Conservation (phyloP, 2,888 invertebrate genomes). For the Cerceris ruficornis region DNA sequence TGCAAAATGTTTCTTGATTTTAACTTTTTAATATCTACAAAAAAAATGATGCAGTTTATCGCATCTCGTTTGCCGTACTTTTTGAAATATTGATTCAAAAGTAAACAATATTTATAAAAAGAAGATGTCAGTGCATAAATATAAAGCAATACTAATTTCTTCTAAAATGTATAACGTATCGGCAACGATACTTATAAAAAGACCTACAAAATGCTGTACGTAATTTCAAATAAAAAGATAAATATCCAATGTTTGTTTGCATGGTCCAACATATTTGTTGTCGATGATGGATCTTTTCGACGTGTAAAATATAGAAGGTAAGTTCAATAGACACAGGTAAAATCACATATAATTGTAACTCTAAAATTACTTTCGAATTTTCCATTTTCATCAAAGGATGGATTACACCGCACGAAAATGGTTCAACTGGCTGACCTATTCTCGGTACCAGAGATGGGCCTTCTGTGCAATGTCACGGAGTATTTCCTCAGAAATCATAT, state of each 20-base stretch:
- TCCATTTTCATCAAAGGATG: constrained; percentile 66
- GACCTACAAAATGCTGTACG: neutral
- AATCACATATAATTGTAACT: neutral
- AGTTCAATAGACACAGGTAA: constrained; percentile 35
- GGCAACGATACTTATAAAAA: no score
- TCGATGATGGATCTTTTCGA: constrained; percentile 54
- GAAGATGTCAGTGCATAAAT: no score
- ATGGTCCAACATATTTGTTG: constrained; percentile 61
- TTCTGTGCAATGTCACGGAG: constrained; percentile 96
- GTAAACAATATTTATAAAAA: no score
- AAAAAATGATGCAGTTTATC: no score
- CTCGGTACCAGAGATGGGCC: constrained; percentile 97
- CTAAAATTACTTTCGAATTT: neutral
- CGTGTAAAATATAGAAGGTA: constrained; percentile 64
- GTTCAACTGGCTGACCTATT: constrained; percentile 97
- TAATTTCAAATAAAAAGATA: constrained; percentile 9
- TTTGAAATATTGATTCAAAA: no score
- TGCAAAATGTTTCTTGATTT: no score
- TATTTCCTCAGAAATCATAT: constrained; percentile 94
- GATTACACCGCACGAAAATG: constrained; percentile 85
- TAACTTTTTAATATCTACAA: no score
- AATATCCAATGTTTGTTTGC: constrained; percentile 61
- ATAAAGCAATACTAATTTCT: no score
- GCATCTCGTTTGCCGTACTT: no score
- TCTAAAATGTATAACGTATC: no score